phyloP scores from a whole-genome alignment of 2,888 invertebrate species.

The Periphyllus acericola region DNA sequence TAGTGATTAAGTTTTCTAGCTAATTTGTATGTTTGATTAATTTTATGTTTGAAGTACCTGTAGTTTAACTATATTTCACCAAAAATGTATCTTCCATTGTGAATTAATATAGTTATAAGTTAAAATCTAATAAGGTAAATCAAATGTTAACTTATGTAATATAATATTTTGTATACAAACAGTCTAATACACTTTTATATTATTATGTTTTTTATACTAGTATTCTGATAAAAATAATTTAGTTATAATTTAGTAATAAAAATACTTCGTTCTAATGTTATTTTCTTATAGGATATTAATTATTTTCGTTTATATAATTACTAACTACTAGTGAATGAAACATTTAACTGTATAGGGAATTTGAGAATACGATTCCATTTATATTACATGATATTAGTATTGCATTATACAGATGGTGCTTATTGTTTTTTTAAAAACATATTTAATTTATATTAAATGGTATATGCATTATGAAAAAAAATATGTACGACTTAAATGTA shows the following conservation, averaged over 20 bases:
- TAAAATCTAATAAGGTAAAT: not conserved
- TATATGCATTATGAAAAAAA: not conserved
- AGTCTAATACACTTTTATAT: too few species aligned
- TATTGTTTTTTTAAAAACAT: not conserved
- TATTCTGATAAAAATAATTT: too few species aligned
- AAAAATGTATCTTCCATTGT: not conserved
- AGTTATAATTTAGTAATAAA: too few species aligned
- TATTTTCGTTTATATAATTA: not conserved
- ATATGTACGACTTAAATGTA: not conserved
- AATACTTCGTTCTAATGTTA: too few species aligned
- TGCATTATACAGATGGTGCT: not conserved
- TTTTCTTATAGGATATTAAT: too few species aligned
- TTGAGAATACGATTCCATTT: not conserved
- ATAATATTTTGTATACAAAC: not conserved
- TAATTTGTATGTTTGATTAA: not conserved
- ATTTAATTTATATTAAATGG: not conserved
- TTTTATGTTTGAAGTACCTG: not conserved
- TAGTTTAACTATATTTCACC: not conserved
- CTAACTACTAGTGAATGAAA: not conserved
- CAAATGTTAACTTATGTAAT: not conserved
- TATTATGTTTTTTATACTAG: too few species aligned
- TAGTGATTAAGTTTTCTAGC: constrained; percentile 6
- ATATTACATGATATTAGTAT: too few species aligned
- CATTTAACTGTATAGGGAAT: not conserved
- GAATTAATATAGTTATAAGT: not conserved